Base-by-base conservation (phyloP, 2,888 invertebrate species). In the Monopis laevigella region DNA sequence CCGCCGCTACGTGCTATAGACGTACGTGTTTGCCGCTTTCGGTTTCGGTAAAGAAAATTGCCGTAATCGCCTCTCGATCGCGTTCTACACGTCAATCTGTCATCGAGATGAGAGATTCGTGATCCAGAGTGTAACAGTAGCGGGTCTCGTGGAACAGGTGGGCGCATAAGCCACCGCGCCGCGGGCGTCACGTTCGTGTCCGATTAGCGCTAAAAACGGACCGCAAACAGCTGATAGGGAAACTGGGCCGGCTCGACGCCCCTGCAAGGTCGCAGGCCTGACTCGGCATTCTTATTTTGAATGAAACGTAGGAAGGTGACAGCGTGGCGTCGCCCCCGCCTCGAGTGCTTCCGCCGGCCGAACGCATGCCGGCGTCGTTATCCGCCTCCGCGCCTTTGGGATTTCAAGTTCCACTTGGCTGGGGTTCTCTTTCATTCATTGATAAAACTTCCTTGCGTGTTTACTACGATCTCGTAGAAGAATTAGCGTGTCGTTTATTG, bases 161-260 rank as follows among this genome's bases (percentile, higher is more conserved):
- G 21, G 36, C 17, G 36, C 26, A 26, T 39, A 39, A 26, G 39
- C 26, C 39, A 26, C 26, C 26, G 17, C 26, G 40, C 40, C 40
- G 40, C 40, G 26, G 40, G 40, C 40, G 40, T 40, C 40, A 40
- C 40, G 40, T 29, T 36, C 27, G 40, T 28, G 40, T 40, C 40
- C 40, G 40, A 40, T 40, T 40, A 40, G 26, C 40, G 40, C 29
- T 39, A 39, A 39, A 39, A 39, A 39, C 39, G 39, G 39, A 24
- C 39, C 14, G 39, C 40, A 19, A 40, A 40, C 40, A 40, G 40
- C 40, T 40, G 40, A 40, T 40, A 24, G 27, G 40, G 18, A 29
- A 40, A 27, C 18, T 27, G 40, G 40, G 28, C 40, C 29, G 40
- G 19, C 40, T 28, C 27, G 29, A 13, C 28, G 28, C 28, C 17